These are phyloP conservation scores for Orgyia antiqua DNA, from an alignment of 2,888 invertebrate genomes.

Conservation along the genomic window DNA sequence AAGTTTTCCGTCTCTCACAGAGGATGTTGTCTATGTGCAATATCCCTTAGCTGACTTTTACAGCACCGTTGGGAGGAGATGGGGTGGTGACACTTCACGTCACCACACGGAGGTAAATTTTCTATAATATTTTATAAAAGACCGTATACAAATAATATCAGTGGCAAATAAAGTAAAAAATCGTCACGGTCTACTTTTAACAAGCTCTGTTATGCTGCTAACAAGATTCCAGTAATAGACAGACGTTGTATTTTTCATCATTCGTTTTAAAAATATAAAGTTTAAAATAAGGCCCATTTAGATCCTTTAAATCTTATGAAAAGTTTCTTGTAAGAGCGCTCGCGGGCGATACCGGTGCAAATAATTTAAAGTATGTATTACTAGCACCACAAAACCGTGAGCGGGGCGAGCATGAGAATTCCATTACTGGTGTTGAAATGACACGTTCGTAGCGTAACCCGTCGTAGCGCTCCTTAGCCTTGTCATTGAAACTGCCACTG, in stretches of 20 bases:
- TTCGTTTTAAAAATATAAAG: conserved; percentile 34
- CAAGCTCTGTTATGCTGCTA: conserved; percentile 10
- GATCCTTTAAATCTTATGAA: conserved; percentile 55
- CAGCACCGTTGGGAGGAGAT: too few relatives aligned
- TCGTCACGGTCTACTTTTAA: conserved; percentile 9
- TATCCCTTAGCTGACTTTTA: too few relatives aligned
- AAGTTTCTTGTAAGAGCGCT: conserved; percentile 59
- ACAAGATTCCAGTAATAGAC: conserved; percentile 19
- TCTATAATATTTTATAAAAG: too few relatives aligned
- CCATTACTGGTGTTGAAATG: conserved; percentile 67
- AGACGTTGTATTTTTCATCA: conserved; percentile 16
- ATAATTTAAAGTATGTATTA: conserved; percentile 70
- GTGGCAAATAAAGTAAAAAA: conserved; percentile 9
- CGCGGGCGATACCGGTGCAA: conserved; percentile 67
- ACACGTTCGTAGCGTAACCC: conserved; percentile 44
- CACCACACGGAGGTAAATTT: too few relatives aligned
- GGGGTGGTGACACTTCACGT: too few relatives aligned
- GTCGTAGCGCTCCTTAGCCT: conserved; percentile 17
- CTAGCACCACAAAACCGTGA: conserved; percentile 62
- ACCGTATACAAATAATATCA: too few relatives aligned
- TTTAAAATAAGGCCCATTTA: conserved; percentile 57
- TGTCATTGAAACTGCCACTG: conserved; percentile 16
- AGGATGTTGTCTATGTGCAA: too few relatives aligned
- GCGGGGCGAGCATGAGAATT: conserved; percentile 69
- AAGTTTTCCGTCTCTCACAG: too few relatives aligned